Evolutionary conservation across 37 sponge, comb jelly and placozoan genomes (phyloP), one percentile per base, ranked within the genome.

Genomic region (Petrosia ficiformis): DNA sequence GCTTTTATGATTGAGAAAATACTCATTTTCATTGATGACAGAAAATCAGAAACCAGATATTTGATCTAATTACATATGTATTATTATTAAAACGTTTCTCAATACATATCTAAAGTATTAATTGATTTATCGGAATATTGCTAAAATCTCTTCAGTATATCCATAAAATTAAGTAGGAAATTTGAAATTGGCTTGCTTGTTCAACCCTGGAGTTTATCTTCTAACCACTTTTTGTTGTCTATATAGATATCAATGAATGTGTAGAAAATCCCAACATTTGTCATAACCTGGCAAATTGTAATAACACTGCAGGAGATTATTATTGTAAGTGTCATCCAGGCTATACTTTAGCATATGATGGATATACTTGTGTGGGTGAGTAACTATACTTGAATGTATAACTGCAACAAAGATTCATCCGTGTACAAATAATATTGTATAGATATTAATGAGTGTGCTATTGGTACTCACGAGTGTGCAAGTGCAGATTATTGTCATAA

Each of bases 391-490:
- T 19, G 8, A 14, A 48, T 48, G 54, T 14, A 48, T 14, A 48
- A 48, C 54, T 48, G 14, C 54, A 48, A 19, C 8, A 48, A 48
- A 48, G 14, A 19, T 48, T 48, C 8, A 48, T 48, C 54, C n/a
- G n/a, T n/a, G n/a, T n/a, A n/a, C n/a, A n/a, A 34, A 34, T 68
- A 8, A 5, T 16, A 38, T 33, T 4, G 4, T 8, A 68, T 68
- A 68, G 70, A 68, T 32, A 33, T 5, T 25, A 14, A 68, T 68
- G 70, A 68, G 39, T 68, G 70, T 33, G 54, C 54, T 48, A 8
- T 5, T 34, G 70, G 70, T 38, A 68, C 8, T 16, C 34, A 68
- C 11, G 35, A 33, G 6, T 68, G 70, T 32, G 39, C 24, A 34
- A 26, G 5, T 21, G 34, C 34, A 36, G 70, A n/a, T 34, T 25